phyloP scores from a whole-genome alignment of 2,888 invertebrate genomes.

The Troides aeacus region DNA sequence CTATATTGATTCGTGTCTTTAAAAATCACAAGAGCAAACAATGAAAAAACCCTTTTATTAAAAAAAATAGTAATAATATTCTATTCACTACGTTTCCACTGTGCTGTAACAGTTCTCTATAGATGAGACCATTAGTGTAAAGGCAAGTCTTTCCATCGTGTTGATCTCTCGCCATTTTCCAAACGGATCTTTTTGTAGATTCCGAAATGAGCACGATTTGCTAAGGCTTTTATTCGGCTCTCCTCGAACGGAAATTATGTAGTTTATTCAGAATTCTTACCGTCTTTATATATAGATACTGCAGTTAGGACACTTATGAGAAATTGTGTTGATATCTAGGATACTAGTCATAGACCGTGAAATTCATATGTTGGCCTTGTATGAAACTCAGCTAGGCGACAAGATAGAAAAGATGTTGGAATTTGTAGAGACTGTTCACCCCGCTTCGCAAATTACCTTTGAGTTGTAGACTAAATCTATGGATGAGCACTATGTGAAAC shows the following conservation, averaged over 20 bases:
- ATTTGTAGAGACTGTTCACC: no score
- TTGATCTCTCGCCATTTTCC: constrained; percentile 37
- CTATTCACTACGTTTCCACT: background rate
- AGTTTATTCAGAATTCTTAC: background rate
- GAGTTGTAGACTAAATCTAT: no score
- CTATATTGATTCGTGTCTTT: no score
- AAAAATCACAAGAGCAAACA: background rate
- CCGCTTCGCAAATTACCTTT: no score
- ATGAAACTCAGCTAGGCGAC: no score
- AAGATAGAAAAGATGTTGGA: no score
- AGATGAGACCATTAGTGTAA: constrained; percentile 16
- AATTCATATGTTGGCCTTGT: no score
- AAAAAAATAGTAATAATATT: background rate
- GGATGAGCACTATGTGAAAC: no score
- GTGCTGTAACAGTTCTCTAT: constrained; percentile 6
- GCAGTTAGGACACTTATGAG: no score
- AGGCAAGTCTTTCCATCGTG: constrained; percentile 36
- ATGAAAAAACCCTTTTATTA: background rate
- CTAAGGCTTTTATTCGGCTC: constrained; percentile 1
- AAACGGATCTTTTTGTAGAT: constrained; percentile 10
- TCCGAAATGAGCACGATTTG: constrained; percentile 10
- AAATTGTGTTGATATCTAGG: no score
- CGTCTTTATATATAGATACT: no score
- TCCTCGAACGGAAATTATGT: background rate
- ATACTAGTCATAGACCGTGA: no score